Conservation (phyloP, 2,113 vertebrate species). For the Falcunculus frontatus region DNA sequence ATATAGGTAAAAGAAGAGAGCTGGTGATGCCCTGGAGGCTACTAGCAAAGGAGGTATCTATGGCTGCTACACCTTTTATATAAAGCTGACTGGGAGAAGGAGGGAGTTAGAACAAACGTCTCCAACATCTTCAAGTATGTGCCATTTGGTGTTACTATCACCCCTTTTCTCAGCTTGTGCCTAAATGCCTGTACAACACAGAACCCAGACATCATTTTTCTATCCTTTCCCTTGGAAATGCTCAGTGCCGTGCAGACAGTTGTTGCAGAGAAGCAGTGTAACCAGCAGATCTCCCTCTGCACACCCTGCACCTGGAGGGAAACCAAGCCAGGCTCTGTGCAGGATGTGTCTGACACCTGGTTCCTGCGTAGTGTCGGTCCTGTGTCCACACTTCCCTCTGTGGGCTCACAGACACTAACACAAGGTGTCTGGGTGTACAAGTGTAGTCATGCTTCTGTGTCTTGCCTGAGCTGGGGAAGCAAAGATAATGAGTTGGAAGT, state of each 20-base stretch:
- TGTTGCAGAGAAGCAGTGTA: not conserved
- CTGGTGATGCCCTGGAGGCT: not conserved
- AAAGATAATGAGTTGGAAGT: not conserved
- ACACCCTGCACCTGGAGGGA: not conserved
- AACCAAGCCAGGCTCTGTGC: not conserved
- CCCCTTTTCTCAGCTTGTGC: not conserved
- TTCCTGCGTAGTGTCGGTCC: rapidly evolving
- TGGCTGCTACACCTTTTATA: not conserved
- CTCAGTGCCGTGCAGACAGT: not conserved
- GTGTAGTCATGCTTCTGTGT: not conserved
- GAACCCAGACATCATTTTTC: not conserved
- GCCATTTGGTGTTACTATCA: not conserved
- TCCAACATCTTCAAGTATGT: not conserved
- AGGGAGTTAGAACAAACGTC: not conserved
- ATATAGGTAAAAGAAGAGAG: not conserved
- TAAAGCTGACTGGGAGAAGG: not conserved
- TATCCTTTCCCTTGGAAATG: not conserved
- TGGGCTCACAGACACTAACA: not conserved
- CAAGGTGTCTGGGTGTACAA: not conserved
- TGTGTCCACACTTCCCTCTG: not conserved
- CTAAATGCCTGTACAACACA: not conserved
- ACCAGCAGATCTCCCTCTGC: not conserved
- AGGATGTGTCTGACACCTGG: not conserved
- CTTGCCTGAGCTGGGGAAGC: not conserved
- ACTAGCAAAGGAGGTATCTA: not conserved